Percentiles rank a stretch among this genome's conserved stretches.
Conservation (phyloP, 2,888 invertebrate genomes). For the Orchestes rusci region DNA sequence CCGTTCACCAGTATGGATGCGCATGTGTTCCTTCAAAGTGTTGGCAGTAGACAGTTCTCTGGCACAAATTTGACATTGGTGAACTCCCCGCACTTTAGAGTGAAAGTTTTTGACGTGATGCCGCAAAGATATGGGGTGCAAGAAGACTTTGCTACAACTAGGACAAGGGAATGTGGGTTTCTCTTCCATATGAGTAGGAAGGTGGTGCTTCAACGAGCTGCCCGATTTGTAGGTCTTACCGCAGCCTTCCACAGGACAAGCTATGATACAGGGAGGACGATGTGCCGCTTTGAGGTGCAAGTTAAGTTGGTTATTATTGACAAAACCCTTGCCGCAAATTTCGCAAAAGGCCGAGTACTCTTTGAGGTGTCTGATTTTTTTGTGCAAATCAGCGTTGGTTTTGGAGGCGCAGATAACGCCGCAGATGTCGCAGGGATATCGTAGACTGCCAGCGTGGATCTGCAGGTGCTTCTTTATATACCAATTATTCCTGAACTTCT, state of each 20-base stretch:
- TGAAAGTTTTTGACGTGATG: constrained; percentile 25
- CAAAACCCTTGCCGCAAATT: constrained; percentile 22
- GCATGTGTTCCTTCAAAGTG: constrained; percentile 36
- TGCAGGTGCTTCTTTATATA: constrained; percentile 23
- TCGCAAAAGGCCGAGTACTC: constrained; percentile 19
- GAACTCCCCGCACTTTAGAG: too few relatives aligned
- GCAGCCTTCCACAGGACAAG: constrained; percentile 11
- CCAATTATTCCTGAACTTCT: constrained; percentile 17
- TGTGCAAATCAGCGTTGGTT: constrained; percentile 1
- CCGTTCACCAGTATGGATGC: constrained; percentile 31
- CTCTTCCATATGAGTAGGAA: constrained; percentile 46
- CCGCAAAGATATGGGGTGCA: constrained; percentile 17
- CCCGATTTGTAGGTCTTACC: constrained; percentile 2
- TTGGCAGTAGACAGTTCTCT: constrained; percentile 42
- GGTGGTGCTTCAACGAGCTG: constrained; percentile 4
- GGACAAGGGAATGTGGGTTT: constrained; percentile 1
- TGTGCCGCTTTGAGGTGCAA: constrained; percentile 12
- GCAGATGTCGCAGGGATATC: constrained; percentile 12
- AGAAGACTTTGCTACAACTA: constrained; percentile 29
- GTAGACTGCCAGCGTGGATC: constrained; percentile 21
- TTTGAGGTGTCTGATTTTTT: constrained; percentile 1
- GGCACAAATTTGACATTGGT: constrained; percentile 33
- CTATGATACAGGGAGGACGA: constrained; percentile 8
- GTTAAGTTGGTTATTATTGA: constrained; percentile 17
- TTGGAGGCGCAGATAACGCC: constrained; percentile 6